Base-by-base conservation (phyloP, 1,140 invertebrate genomes). In the Trissolcus basalis region DNA sequence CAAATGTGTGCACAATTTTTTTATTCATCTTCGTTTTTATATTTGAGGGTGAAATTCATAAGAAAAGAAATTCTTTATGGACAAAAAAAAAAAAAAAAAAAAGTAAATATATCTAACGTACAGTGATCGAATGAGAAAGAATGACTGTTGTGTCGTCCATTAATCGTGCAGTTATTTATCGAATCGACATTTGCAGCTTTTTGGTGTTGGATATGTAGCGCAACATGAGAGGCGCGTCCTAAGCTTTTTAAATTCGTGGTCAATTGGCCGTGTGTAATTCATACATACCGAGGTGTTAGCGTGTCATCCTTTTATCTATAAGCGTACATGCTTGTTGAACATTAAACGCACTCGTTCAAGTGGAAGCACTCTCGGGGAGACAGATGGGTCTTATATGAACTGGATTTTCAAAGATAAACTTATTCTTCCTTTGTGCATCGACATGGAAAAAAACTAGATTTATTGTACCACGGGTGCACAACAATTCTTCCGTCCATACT, bases 331-430 rank as follows among this genome's bases (percentile, higher is more conserved):
- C 71, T 60, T 74, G 60, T 67, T 61, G 49, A 68, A 67, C 53
- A 56, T 59, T 81, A 76, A 81, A 63, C 61, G 32, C 67, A 75
- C 1, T 67, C 81, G 78, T 59, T 85, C 84, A 83, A 82, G 86
- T 75, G 81, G 83, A 87, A 87, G 80, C 82, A 69, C 80, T 84
- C 77, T 73, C 64, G 39, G 81, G 78, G 49, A 83, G 83, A 82
- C 86, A 87, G 86, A 88, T 88, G 86, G 82, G 81, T 56, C 85
- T 86, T 86, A 87, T 87, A 87, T 87, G 84, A 80, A 87, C 85
- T 87, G 84, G 81, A 86, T 87, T 85, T 81, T 79, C 78, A 63
- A 85, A 85, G 79, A 86, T 85, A 80, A 86, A 87, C 86, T 86
- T 81, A 82, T 83, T 85, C 80, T 84, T 70, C 76, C 56, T 75